Percentiles rank a stretch among this genome's conserved stretches.
phyloP scores from a whole-genome alignment of 2,797 vertebrate genomes.

The Denticeps clupeoides region DNA sequence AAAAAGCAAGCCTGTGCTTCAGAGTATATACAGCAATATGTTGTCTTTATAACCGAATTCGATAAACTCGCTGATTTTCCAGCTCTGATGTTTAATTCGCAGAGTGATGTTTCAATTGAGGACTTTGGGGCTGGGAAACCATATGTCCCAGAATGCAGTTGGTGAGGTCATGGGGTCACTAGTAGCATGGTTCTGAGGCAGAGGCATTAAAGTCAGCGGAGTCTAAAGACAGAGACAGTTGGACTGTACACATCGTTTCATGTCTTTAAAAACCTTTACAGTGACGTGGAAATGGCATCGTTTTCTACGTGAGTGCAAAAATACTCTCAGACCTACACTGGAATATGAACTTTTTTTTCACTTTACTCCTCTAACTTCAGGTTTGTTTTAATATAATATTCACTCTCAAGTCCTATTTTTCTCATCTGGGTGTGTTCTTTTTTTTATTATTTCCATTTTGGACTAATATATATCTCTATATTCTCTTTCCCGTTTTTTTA shows the following conservation, averaged over 20 bases:
- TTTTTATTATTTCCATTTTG: constrained; percentile 39
- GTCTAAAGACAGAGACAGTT: constrained; percentile 19
- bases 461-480: constrained; percentile 55
- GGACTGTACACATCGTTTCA: constrained; percentile 28
- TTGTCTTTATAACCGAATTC: no score
- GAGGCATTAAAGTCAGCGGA: constrained; percentile 16
- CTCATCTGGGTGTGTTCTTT: constrained; percentile 35
- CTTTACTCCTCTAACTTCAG: constrained; percentile 37
- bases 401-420: constrained; percentile 39
- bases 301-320: constrained; percentile 62
- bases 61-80: no score
- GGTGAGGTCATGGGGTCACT: not conserved
- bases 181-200: constrained; percentile 19
- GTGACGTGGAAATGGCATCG: constrained; percentile 35
- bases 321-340: constrained; percentile 54
- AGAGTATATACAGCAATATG: constrained; percentile 26
- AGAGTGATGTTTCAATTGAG: constrained; percentile 11
- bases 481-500: constrained; percentile 56
- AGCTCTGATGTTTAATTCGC: constrained; percentile 9
- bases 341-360: constrained; percentile 41
- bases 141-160: constrained; percentile 17
- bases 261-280: constrained; percentile 23
- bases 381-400: constrained; percentile 50
- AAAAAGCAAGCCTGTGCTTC: constrained; percentile 32
- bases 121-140: constrained; percentile 23